Evolutionary conservation across 2,113 vertebrate species (phyloP).

Genomic region (Sander vitreus): DNA sequence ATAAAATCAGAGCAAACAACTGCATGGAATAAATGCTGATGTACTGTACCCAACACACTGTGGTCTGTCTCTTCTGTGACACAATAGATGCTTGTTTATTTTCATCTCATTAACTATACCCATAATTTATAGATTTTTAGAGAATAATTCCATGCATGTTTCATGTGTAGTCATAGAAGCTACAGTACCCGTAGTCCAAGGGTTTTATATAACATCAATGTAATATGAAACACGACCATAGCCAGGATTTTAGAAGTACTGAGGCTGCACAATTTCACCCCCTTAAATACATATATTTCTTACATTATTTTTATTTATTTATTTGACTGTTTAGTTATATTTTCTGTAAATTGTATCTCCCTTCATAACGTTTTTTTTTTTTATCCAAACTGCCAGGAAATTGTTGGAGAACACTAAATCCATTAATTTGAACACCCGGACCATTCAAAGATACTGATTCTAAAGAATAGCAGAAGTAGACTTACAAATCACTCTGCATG

Average conservation of each 20-base stretch:
- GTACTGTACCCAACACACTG: conserved; percentile 84
- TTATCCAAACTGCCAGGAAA: not conserved
- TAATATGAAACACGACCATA: not conserved
- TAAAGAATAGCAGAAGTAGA: not conserved
- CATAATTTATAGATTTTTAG: not conserved
- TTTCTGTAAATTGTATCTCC: not conserved
- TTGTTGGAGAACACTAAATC: not conserved
- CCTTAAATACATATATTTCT: not conserved
- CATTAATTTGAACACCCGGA: not conserved
- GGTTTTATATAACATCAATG: not conserved
- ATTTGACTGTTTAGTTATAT: not conserved
- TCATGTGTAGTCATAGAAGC: not conserved
- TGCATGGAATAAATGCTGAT: conserved; percentile 98
- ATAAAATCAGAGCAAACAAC: conserved; percentile 91
- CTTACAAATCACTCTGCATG: not conserved
- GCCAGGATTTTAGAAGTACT: too few species aligned
- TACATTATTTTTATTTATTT: not conserved
- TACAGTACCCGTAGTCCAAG: not conserved
- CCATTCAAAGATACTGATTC: not conserved
- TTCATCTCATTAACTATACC: not conserved
- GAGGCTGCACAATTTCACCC: not conserved
- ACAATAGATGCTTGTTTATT: not conserved
- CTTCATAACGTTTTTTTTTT: not conserved
- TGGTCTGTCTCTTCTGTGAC: conserved; percentile 33
- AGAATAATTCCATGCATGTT: not conserved